Evolutionary conservation across 2,888 invertebrate genomes (phyloP), one percentile per base, ranked within the genome.

Genomic region (Phengaris alcon): DNA sequence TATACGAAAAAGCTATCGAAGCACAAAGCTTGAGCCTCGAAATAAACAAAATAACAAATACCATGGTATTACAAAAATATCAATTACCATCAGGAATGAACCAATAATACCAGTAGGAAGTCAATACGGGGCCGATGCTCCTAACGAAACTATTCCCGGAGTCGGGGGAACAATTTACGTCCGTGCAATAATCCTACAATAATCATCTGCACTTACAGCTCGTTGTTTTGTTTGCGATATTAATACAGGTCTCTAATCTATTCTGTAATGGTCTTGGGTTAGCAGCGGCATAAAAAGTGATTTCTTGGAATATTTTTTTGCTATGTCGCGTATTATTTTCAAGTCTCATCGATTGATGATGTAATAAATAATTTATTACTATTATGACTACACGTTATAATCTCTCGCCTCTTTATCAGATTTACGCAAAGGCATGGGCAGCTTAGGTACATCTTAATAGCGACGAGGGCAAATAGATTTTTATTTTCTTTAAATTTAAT

Each of bases 61-160:
- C 68, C 55, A 35, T 9, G 64, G 44, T 74, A 68, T 44, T 22
- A 68, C 54, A 75, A 69, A 64, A 64, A 70, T 52, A 55, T 57
- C 55, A 75, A 75, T 75, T 68, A 57, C 68, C 74, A 75, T 70
- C 75, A 74, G 70, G 48, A 74, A 68, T 48, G 75, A 73, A 75
- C 64, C 64, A 44, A 64, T 64, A 64, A 64, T 64, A 64, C 64
- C 77, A 76, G 75, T 75, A 72, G 77, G 68, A 72, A 77, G 59
- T 80, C 86, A 86, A 84, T 79, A 83, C 77, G 77, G 84, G 85
- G 84, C 77, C 86, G 80, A 83, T 84, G 87, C 88, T 86, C 85
- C 83, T 81, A 82, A 86, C 86, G 85, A 86, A 87, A 88, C 86
- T 84, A 85, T 85, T 87, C 84, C 84, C 82, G 83, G 82, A 83